phyloP scores from a whole-genome alignment of 2,797 vertebrate genomes.

The Chaunax sp. region DNA sequence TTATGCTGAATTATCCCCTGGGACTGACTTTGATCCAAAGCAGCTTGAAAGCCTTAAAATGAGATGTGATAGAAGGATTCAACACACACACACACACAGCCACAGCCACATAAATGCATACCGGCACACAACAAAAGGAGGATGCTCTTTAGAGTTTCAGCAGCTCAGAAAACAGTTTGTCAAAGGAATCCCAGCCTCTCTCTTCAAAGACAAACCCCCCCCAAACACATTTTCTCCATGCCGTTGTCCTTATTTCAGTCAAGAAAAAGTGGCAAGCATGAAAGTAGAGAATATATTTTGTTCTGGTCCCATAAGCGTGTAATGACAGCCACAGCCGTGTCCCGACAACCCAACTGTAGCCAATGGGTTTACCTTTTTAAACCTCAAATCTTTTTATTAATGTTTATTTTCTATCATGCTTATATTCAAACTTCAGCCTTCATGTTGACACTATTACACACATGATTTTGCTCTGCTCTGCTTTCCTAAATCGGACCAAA shows the following conservation, averaged over 20 bases:
- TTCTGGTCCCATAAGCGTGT: slow-evolving; percentile 3
- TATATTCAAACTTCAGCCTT: neutral
- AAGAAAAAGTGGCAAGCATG: neutral
- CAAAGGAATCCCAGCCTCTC: slow-evolving; percentile 48
- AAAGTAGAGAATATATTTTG: neutral
- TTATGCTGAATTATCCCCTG: slow-evolving; percentile 70
- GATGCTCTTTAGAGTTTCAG: slow-evolving; percentile 47
- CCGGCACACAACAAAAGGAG: slow-evolving; percentile 54
- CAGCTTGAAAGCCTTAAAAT: slow-evolving; percentile 78
- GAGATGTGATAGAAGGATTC: slow-evolving; percentile 67
- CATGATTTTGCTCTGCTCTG: neutral
- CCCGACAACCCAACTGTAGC: neutral
- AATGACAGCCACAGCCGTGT: neutral
- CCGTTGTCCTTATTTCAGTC: slow-evolving; percentile 1
- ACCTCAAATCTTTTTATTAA: neutral
- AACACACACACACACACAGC: slow-evolving; percentile 30
- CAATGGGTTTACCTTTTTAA: neutral
- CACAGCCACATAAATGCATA: slow-evolving; percentile 30
- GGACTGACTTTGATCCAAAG: slow-evolving; percentile 79
- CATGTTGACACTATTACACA: neutral
- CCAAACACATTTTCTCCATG: slow-evolving; percentile 33
- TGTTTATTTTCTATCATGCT: neutral
- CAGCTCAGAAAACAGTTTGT: slow-evolving; percentile 46
- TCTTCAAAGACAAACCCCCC: slow-evolving; percentile 57
- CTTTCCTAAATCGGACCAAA: neutral